Conservation (phyloP, 2,797 vertebrate species). For the Pempheris klunzingeri region DNA sequence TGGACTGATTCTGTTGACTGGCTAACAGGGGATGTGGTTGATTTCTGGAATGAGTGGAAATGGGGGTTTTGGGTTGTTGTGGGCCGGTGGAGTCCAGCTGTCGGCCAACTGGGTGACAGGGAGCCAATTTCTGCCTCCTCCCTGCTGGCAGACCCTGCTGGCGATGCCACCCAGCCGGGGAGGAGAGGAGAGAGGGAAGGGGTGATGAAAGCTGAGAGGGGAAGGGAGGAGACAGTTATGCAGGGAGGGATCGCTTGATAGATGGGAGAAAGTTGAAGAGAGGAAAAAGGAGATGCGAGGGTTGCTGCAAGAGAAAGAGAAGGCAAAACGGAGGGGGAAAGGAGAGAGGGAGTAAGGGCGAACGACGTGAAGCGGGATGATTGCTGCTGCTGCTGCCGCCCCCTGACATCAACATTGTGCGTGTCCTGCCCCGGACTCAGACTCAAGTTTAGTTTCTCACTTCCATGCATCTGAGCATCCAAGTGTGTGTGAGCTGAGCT, state of each 20-base stretch:
- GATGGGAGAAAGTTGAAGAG: conserved; percentile 8
- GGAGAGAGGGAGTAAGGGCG: background rate
- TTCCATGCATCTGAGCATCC: background rate
- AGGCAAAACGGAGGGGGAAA: background rate
- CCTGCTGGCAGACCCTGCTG: conserved; percentile 18
- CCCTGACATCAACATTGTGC: no score
- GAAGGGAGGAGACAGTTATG: background rate
- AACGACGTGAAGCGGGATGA: background rate
- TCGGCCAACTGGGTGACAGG: conserved; percentile 39
- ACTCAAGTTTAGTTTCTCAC: background rate
- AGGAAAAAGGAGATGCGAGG: conserved; percentile 7
- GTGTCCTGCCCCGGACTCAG: background rate
- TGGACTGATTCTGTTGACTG: conserved; percentile 18
- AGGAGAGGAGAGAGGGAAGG: conserved; percentile 21
- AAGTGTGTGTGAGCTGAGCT: conserved; percentile 2
- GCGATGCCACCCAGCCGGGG: conserved; percentile 2
- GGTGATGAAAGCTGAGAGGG: conserved; percentile 9
- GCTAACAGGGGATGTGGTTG: conserved; percentile 14
- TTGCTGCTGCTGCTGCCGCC: background rate
- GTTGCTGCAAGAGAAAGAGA: conserved; percentile 10
- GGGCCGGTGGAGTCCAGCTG: conserved; percentile 53
- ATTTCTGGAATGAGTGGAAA: conserved; percentile 19
- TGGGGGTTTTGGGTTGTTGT: conserved; percentile 18
- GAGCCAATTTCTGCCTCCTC: conserved; percentile 32
- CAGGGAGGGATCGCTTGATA: background rate